Base-by-base conservation (phyloP, 2,113 vertebrate genomes). In the Tachuris rubrigastra region DNA sequence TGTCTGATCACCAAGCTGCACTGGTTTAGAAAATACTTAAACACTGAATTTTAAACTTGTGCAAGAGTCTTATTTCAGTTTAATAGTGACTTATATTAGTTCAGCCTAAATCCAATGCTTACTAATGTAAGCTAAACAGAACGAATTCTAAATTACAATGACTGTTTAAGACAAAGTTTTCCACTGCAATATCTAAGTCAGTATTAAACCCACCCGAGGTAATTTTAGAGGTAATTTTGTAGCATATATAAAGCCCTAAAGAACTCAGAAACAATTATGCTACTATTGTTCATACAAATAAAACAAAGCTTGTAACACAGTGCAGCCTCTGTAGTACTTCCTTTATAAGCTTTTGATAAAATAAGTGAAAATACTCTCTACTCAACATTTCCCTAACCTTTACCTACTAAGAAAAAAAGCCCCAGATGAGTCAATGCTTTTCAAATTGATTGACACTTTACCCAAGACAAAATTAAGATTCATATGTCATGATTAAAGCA, bases 391-490 rank as follows among this genome's bases (percentile, higher is more conserved):
- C 33, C 30, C 25, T 76, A 53, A 59, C 8, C 8, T 62, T 67
- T 68, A 67, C 22, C 25, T 41, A 16, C 16, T 59, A 89, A 90
- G 21, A 47, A 87, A 63, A 76, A 88, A 74, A 59, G 5, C 1
- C 14, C 28, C 20, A 42, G 22, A 60, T 9, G 21, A 1, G 47
- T 84, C 60, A 60, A 71, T 28, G 50, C 7, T 56, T 88, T 92
- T 25, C 0, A 1, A 91, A 79, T 41, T 27, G 12, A 46, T 30
- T 28, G 58, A 65, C 68, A 73, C 58, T 89, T 73, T 75, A 46
- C 67, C 75, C 12, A 69, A 50, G 24, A 76, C 7, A 94, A 96
- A 95, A 74, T 75, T 35, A 73, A 79, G 77, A 80, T 86, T 79
- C 6, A 2, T 81, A 79, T 19, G 20, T 39, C 35, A 42, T 3